Evolutionary conservation across 2,113 vertebrate species (phyloP).

Genomic region (Ariopsis seemanni): DNA sequence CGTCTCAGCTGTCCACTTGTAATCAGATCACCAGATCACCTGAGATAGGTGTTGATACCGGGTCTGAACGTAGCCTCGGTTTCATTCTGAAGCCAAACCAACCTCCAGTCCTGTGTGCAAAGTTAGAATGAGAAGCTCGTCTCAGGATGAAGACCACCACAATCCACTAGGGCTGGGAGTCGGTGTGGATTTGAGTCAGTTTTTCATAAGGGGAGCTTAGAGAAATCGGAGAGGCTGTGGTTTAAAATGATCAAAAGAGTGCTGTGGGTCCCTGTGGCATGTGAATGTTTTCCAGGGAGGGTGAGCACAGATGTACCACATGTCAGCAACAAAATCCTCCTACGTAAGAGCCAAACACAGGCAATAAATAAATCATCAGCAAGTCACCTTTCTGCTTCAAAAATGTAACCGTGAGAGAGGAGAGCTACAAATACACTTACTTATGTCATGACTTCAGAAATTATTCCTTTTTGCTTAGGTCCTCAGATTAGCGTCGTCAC

Average conservation of each 20-base stretch:
- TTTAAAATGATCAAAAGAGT: slow-evolving; percentile 14
- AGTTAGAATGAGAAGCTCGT: slow-evolving; percentile 54
- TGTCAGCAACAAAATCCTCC: slow-evolving; percentile 38
- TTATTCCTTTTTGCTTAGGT: not conserved
- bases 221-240: not conserved
- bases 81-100: slow-evolving; percentile 41
- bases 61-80: not conserved
- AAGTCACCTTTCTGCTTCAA: not conserved
- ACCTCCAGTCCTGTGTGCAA: slow-evolving; percentile 62
- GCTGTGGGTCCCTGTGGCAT: slow-evolving; percentile 25
- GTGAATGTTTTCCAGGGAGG: slow-evolving; percentile 31
- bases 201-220: not conserved
- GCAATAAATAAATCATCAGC: not conserved
- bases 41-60: not conserved
- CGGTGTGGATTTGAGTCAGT: not conserved
- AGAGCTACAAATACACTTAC: slow-evolving; percentile 24
- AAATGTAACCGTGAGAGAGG: not conserved
- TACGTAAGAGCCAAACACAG: slow-evolving; percentile 8
- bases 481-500: not conserved
- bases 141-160: slow-evolving; percentile 23
- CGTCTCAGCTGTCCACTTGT: not conserved
- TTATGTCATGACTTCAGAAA: slow-evolving; percentile 44
- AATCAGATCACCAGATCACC: slow-evolving; percentile 12
- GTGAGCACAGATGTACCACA: slow-evolving; percentile 30
- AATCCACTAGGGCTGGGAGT: not conserved